These are phyloP conservation scores for Centropus unirufus DNA, from an alignment of 2,113 vertebrate genomes.

Conservation along the genomic window DNA sequence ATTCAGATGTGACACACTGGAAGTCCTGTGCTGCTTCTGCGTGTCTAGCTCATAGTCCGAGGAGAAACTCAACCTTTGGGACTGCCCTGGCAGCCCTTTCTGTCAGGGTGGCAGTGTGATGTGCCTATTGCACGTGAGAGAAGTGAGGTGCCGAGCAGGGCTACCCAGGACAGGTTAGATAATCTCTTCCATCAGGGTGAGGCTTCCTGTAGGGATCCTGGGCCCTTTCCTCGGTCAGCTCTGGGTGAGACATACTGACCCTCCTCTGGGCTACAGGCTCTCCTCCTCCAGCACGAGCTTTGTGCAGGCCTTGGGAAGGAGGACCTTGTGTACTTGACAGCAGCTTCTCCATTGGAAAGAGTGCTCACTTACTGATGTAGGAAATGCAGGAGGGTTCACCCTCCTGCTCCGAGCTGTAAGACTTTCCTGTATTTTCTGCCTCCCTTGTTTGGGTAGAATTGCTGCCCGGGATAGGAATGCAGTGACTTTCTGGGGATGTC, in stretches of 20 bases:
- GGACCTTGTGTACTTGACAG: neutral
- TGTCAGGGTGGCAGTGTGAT: accelerated
- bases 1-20: neutral
- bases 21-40: neutral
- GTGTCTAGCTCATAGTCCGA: accelerated
- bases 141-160: neutral
- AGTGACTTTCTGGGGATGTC: neutral
- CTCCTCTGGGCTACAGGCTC: neutral
- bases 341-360: neutral
- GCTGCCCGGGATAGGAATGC: neutral
- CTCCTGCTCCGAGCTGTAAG: neutral
- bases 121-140: neutral
- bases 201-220: neutral
- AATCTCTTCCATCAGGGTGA: neutral
- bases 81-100: neutral
- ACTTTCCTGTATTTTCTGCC: neutral
- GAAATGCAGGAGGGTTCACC: neutral
- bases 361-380: neutral
- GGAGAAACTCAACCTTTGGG: neutral
- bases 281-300: accelerated
- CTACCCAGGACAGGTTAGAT: neutral
- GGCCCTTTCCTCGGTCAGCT: neutral
- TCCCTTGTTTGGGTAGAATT: neutral
- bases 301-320: neutral
- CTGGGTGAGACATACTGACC: neutral